A percentile compares a stretch with the other conserved stretches of the same genome.
Evolutionary conservation across 1,140 invertebrate species (phyloP).

Genomic region (Holotrichia oblita): DNA sequence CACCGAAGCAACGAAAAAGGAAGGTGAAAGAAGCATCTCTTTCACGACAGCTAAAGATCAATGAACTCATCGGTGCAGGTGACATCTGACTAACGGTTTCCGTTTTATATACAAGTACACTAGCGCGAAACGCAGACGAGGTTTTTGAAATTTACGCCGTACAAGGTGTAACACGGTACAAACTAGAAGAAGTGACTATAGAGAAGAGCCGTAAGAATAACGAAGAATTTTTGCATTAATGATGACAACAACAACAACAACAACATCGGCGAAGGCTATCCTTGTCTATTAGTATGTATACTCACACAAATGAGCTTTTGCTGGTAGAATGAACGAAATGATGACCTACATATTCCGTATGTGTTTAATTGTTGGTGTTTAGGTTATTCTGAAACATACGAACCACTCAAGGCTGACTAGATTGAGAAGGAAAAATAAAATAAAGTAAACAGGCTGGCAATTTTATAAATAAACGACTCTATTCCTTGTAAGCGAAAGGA

Average conservation of each 20-base stretch:
- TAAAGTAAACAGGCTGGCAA: neutral
- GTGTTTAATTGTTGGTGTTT: slow-evolving; percentile 24
- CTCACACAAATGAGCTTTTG: neutral
- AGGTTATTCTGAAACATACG: slow-evolving; percentile 21
- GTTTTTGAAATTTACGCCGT: slow-evolving; percentile 4
- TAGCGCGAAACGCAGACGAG: neutral
- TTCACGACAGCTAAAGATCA: slow-evolving; percentile 6
- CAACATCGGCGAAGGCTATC: neutral
- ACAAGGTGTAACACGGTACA: neutral
- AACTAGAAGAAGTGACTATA: neutral
- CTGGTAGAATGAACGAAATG: neutral
- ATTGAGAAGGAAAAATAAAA: neutral
- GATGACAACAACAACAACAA: slow-evolving; percentile 13
- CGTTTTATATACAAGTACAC: neutral
- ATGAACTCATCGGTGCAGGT: neutral
- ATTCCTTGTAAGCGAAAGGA: neutral
- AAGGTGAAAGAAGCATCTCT: slow-evolving; percentile 6
- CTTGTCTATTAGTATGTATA: neutral
- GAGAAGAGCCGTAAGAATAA: neutral
- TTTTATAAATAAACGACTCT: neutral
- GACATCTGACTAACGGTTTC: slow-evolving; percentile 11
- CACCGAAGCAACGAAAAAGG: neutral
- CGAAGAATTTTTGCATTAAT: too few relatives aligned
- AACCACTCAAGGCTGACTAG: slow-evolving; percentile 19
- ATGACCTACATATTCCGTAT: slow-evolving; percentile 18